These are phyloP conservation scores for Drosophila paranaensis DNA, from an alignment of 2,888 invertebrate species.

Conservation along the genomic window DNA sequence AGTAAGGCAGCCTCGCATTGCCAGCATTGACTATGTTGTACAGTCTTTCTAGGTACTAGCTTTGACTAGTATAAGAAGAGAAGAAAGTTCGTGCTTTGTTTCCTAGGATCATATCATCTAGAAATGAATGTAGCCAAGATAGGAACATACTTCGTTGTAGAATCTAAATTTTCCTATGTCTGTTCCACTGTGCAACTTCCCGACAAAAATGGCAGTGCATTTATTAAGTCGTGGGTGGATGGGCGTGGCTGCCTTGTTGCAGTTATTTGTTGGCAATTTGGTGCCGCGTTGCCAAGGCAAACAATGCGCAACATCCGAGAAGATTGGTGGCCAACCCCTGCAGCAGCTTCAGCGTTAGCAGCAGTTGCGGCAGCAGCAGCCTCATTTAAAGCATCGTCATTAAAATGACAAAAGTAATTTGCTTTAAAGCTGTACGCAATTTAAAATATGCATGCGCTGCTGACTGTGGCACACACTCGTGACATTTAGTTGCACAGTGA, in stretches of 20 bases:
- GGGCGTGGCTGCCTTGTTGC: constrained; percentile 29
- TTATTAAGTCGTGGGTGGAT: constrained; percentile 50
- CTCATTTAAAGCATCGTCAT: constrained; percentile 57
- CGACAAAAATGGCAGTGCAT: constrained; percentile 35
- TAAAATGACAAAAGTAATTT: constrained; percentile 77
- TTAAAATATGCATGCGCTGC: constrained; percentile 57
- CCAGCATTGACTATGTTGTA: too few relatives aligned
- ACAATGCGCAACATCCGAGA: constrained; percentile 58
- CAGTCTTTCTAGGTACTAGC: too few relatives aligned
- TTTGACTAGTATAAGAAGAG: too few relatives aligned
- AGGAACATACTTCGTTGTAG: too few relatives aligned
- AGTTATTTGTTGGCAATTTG: constrained; percentile 45
- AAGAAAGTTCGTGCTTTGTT: too few relatives aligned
- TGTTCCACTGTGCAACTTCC: constrained; percentile 17
- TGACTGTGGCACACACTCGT: constrained; percentile 19
- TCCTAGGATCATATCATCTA: too few relatives aligned
- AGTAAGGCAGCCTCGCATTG: too few relatives aligned
- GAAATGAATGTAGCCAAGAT: not conserved
- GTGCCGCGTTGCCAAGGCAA: constrained; percentile 42
- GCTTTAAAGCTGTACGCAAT: constrained; percentile 61
- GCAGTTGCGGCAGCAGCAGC: not conserved
- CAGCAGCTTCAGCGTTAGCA: constrained; percentile 1
- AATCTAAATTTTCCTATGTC: not conserved
- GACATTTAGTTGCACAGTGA: constrained; percentile 64
- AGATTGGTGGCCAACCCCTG: constrained; percentile 34